A percentile compares a stretch with the other conserved stretches of the same genome.
Evolutionary conservation across 2,797 vertebrate genomes (phyloP).

Genomic region (Pygocentrus nattereri): DNA sequence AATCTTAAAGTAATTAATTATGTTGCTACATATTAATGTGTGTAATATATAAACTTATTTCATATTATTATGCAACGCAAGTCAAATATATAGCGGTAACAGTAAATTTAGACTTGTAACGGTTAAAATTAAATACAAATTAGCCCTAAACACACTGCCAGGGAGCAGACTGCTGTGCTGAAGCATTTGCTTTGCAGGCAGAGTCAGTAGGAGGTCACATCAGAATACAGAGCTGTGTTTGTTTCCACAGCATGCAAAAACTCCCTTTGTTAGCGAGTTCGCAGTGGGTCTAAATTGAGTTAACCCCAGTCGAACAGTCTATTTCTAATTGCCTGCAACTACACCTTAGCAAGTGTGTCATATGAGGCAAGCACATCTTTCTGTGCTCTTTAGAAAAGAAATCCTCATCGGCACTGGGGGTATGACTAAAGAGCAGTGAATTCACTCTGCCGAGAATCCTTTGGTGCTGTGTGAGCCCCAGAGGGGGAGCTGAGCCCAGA

Average conservation of each 20-base stretch:
- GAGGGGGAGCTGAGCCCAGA: conserved; percentile 37
- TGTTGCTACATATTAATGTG: too few species aligned
- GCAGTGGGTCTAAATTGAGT: conserved; percentile 27
- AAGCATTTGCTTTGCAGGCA: conserved; percentile 8
- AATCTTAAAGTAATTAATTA: background rate
- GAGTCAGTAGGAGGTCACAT: conserved; percentile 30
- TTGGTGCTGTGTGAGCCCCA: conserved; percentile 41
- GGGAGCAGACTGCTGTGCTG: conserved; percentile 21
- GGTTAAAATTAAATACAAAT: conserved; percentile 23
- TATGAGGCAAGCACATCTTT: conserved; percentile 12
- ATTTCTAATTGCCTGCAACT: conserved; percentile 1
- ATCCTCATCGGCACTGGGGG: conserved; percentile 32
- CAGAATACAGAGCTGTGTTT: background rate
- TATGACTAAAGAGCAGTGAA: conserved; percentile 49
- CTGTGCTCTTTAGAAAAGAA: conserved; percentile 37
- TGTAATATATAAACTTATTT: too few species aligned
- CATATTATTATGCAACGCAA: too few species aligned
- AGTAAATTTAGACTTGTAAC: background rate
- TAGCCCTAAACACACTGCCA: conserved; percentile 11
- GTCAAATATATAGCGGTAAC: too few species aligned
- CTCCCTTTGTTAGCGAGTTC: conserved; percentile 19
- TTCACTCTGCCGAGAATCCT: conserved; percentile 46
- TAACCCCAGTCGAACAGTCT: conserved; percentile 37
- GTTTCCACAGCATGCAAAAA: conserved; percentile 17
- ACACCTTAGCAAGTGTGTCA: conserved; percentile 23